Conservation (phyloP, 2,888 invertebrate species). For the Campoplex nolae region DNA sequence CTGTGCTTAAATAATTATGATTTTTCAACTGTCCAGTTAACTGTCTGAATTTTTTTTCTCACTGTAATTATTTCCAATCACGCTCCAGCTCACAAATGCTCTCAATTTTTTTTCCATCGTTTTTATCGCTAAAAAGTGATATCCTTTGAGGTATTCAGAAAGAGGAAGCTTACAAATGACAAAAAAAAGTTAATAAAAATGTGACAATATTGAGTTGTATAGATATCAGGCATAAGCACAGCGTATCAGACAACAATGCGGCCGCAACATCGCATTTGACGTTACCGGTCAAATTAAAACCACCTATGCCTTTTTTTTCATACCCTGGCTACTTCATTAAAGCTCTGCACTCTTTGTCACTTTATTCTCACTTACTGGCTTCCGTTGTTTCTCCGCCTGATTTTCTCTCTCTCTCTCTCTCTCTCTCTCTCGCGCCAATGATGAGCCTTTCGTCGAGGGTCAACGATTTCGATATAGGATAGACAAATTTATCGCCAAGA, state of each 20-base stretch:
- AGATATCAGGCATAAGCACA: background rate
- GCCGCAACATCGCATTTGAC: background rate
- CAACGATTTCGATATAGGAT: slow-evolving; percentile 67
- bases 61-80: too few species aligned
- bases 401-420: background rate
- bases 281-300: background rate
- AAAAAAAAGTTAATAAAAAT: too few species aligned
- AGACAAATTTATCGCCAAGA: slow-evolving; percentile 65
- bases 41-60: too few species aligned
- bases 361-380: slow-evolving; percentile 38
- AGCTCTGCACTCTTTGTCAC: slow-evolving; percentile 3
- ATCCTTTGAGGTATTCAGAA: too few species aligned
- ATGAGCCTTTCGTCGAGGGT: slow-evolving; percentile 58
- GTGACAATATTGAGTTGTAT: too few species aligned
- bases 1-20: too few species aligned
- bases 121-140: too few species aligned
- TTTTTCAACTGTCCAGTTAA: too few species aligned
- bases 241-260: background rate
- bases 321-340: slow-evolving; percentile 3
- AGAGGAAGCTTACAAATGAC: too few species aligned
- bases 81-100: too few species aligned
- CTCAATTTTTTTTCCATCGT: too few species aligned
- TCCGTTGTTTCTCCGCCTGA: background rate
- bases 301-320: background rate
- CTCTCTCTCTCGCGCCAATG: slow-evolving; percentile 23